phyloP scores from a whole-genome alignment of 2,888 invertebrate species.

The Serrognathus titanus region DNA sequence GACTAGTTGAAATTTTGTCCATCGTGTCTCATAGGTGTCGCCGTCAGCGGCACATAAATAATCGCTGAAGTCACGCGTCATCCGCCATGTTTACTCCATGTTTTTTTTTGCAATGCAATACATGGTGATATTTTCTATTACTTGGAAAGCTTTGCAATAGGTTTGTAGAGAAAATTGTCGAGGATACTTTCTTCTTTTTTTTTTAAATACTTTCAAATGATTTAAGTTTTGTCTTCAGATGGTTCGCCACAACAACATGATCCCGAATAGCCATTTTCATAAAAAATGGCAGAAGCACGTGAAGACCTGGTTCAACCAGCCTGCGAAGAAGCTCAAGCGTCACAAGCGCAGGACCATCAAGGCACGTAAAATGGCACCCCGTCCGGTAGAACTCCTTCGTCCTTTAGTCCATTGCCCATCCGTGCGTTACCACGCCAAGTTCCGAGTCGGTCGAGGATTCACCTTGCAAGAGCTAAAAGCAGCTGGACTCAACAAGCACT shows the following conservation, averaged over 20 bases:
- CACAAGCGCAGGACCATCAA: conserved; percentile 80
- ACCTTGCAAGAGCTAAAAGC: conserved; percentile 89
- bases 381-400: conserved; percentile 78
- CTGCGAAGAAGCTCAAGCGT: conserved; percentile 83
- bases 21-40: too few relatives aligned
- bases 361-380: conserved; percentile 80
- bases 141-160: too few relatives aligned
- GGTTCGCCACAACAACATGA: conserved; percentile 90
- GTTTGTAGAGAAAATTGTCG: too few relatives aligned
- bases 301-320: conserved; percentile 97
- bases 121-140: too few relatives aligned
- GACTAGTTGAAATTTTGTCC: too few relatives aligned
- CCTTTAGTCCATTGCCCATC: conserved; percentile 91
- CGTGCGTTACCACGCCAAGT: conserved; percentile 85
- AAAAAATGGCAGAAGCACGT: conserved; percentile 96
- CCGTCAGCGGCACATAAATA: too few relatives aligned
- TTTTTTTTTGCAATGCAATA: too few relatives aligned
- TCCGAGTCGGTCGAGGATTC: conserved; percentile 90
- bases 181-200: too few relatives aligned
- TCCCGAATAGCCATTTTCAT: conserved; percentile 97
- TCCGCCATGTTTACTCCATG: too few relatives aligned
- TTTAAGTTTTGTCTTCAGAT: conserved; percentile 44
- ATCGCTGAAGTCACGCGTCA: too few relatives aligned
- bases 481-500: conserved; percentile 74
- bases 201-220: too few relatives aligned